phyloP scores from a whole-genome alignment of 2,113 vertebrate species.

The Holacanthus passer region DNA sequence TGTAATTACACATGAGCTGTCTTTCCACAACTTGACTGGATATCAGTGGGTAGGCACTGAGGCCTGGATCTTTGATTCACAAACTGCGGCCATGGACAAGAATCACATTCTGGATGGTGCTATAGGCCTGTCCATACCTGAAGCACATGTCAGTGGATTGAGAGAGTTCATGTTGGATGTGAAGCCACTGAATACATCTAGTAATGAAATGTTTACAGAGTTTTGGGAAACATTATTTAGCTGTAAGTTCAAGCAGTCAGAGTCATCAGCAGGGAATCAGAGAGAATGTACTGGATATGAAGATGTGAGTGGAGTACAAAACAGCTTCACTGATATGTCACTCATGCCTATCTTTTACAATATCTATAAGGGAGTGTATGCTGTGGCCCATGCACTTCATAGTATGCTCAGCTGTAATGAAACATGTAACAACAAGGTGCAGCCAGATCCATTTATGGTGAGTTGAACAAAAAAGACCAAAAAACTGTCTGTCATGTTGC shows the following conservation, averaged over 20 bases:
- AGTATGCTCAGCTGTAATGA: conserved; percentile 61
- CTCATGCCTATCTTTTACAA: conserved; percentile 80
- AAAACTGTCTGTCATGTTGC: neutral
- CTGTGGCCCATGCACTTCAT: conserved; percentile 80
- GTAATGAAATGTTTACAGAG: conserved; percentile 67
- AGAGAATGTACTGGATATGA: conserved; percentile 75
- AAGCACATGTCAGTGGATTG: conserved; percentile 72
- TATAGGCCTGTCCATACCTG: conserved; percentile 79
- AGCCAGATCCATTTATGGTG: conserved; percentile 67
- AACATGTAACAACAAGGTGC: conserved; percentile 62
- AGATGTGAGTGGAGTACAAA: conserved; percentile 68
- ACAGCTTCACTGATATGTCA: conserved; percentile 82
- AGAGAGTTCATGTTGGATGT: conserved; percentile 80
- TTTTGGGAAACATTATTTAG: conserved; percentile 79
- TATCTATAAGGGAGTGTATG: conserved; percentile 82
- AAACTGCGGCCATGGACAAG: conserved; percentile 57
- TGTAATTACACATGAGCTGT: conserved; percentile 67
- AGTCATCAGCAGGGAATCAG: neutral
- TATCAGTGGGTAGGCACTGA: conserved; percentile 84
- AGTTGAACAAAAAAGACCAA: neutral
- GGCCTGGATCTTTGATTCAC: conserved; percentile 79
- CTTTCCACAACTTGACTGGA: conserved; percentile 75
- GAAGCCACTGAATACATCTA: conserved; percentile 61
- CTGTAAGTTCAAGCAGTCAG: conserved; percentile 61
- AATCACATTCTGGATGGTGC: conserved; percentile 77